Evolutionary conservation across 2,888 invertebrate species (phyloP).

Genomic region (Oligia strigilis): DNA sequence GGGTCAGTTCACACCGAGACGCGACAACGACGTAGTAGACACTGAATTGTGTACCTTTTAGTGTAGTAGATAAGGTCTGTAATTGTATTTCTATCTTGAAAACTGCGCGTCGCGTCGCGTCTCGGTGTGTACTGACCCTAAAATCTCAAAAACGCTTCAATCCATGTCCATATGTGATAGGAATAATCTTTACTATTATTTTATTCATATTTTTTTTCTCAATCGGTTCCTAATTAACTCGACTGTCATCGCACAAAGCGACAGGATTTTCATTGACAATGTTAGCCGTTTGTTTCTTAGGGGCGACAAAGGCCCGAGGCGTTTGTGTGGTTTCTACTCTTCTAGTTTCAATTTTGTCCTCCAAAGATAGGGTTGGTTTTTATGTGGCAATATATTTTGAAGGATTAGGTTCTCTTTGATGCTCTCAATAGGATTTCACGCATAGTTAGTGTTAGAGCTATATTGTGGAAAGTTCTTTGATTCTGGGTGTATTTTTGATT

Average conservation of each 20-base stretch:
- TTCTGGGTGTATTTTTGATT: constrained; percentile 89
- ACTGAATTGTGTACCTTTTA: too few species aligned
- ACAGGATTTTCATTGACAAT: constrained; percentile 67
- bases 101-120: too few species aligned
- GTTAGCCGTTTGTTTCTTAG: constrained; percentile 73
- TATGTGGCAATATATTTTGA: constrained; percentile 33
- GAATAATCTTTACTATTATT: background rate
- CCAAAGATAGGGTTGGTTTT: constrained; percentile 60
- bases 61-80: too few species aligned
- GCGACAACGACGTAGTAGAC: too few species aligned
- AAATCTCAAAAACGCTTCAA: background rate
- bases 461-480: constrained; percentile 88
- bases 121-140: too few species aligned
- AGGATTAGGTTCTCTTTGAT: constrained; percentile 86
- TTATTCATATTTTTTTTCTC: constrained; percentile 12
- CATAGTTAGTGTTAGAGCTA: constrained; percentile 88
- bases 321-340: constrained; percentile 18
- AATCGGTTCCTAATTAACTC: constrained; percentile 41
- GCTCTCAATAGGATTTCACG: constrained; percentile 89
- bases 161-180: background rate
- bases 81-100: too few species aligned
- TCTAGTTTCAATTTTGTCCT: constrained; percentile 59
- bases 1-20: too few species aligned
- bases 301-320: constrained; percentile 72
- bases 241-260: constrained; percentile 48